A percentile compares a stretch with the other conserved stretches of the same genome.
Evolutionary conservation across 2,888 invertebrate genomes (phyloP).

Genomic region (Cloeon dipterum): DNA sequence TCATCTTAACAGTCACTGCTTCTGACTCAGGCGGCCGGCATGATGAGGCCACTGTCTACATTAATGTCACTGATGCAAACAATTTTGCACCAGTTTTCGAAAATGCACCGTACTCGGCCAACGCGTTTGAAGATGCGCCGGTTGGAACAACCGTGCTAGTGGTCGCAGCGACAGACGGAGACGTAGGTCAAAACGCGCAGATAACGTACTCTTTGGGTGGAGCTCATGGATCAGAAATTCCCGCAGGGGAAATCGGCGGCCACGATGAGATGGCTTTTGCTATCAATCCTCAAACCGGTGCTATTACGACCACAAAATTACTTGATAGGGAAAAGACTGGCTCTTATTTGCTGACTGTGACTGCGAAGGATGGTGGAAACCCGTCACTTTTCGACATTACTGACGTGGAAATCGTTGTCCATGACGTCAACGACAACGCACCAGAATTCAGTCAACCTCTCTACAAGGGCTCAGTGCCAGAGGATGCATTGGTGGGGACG

Average conservation of each 20-base stretch:
- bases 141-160: constrained; percentile 79
- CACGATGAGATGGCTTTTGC: constrained; percentile 52
- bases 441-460: constrained; percentile 64
- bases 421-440: constrained; percentile 89
- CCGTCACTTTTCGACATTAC: constrained; percentile 84
- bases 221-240: constrained; percentile 20
- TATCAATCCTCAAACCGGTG: constrained; percentile 83
- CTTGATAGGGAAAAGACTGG: constrained; percentile 62
- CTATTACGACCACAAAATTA: constrained; percentile 62
- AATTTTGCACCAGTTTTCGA: constrained; percentile 85
- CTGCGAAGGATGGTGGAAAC: constrained; percentile 77
- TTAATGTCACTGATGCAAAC: constrained; percentile 87
- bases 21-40: constrained; percentile 73
- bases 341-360: constrained; percentile 73
- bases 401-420: constrained; percentile 82
- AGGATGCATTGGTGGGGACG: constrained; percentile 51
- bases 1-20: constrained; percentile 33
- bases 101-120: constrained; percentile 75
- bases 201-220: constrained; percentile 21
- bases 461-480: constrained; percentile 62
- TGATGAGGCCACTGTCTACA: constrained; percentile 72
- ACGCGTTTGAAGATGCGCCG: constrained; percentile 77
- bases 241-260: constrained; percentile 26
- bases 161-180: constrained; percentile 79
- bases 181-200: constrained; percentile 79